phyloP scores from a whole-genome alignment of 2,888 invertebrate genomes.

The Yponomeuta malinellus region DNA sequence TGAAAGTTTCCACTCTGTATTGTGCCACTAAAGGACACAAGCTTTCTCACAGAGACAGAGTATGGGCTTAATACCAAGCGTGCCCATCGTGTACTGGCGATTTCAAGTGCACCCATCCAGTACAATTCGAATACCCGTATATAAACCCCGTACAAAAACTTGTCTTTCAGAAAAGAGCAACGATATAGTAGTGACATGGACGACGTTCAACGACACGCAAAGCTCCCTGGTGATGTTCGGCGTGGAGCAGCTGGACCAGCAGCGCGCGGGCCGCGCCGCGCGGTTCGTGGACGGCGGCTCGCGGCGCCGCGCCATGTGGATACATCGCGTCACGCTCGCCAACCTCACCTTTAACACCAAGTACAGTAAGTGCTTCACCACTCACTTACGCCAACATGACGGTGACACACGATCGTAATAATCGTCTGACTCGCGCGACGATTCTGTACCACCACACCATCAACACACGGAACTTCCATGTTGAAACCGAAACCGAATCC shows the following conservation, averaged over 20 bases:
- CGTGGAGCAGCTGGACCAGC: constrained; percentile 71
- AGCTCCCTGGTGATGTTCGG: constrained; percentile 86
- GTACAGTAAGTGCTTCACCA: constrained; percentile 71
- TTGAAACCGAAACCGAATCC: too few relatives aligned
- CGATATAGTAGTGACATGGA: constrained; percentile 89
- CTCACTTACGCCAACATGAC: not conserved
- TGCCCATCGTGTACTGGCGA: too few relatives aligned
- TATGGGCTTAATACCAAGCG: too few relatives aligned
- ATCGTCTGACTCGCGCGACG: too few relatives aligned
- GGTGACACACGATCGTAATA: not conserved
- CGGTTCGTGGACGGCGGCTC: constrained; percentile 86
- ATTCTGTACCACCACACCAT: too few relatives aligned
- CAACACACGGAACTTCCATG: too few relatives aligned
- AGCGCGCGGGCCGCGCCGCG: constrained; percentile 73
- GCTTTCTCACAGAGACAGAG: too few relatives aligned
- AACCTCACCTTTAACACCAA: constrained; percentile 77
- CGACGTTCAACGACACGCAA: constrained; percentile 81
- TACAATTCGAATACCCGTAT: too few relatives aligned
- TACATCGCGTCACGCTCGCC: constrained; percentile 82
- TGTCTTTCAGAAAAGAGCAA: constrained; percentile 72
- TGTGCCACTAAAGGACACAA: too few relatives aligned
- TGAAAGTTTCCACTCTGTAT: too few relatives aligned
- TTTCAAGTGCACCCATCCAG: too few relatives aligned
- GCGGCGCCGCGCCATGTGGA: constrained; percentile 79
- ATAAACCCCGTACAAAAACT: too few relatives aligned